These are phyloP conservation scores for Scaptomyza polygonia DNA, from an alignment of 2,888 invertebrate genomes.

Conservation along the genomic window DNA sequence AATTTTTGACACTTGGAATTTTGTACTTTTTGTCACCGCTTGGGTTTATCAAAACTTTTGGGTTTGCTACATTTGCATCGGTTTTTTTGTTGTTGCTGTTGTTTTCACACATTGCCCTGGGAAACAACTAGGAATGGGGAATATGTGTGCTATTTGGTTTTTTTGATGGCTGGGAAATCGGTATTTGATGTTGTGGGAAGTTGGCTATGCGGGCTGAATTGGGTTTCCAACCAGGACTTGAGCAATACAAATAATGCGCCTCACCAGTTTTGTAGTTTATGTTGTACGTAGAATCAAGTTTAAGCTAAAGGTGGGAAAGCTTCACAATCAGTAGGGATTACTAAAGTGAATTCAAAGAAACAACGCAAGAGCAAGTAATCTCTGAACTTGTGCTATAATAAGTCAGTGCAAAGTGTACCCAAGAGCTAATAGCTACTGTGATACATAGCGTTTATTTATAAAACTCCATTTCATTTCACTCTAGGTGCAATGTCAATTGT, in stretches of 20 bases:
- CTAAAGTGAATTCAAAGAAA: background rate
- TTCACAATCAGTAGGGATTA: slow-evolving; percentile 9
- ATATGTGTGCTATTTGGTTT: slow-evolving; percentile 55
- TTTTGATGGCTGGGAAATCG: slow-evolving; percentile 64
- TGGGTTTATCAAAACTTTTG: slow-evolving; percentile 78
- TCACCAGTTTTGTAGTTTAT: slow-evolving; percentile 35
- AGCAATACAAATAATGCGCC: slow-evolving; percentile 41
- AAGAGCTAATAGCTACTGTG: slow-evolving; percentile 40
- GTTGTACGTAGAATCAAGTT: slow-evolving; percentile 6
- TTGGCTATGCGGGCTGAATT: slow-evolving; percentile 62
- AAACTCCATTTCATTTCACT: slow-evolving; percentile 24
- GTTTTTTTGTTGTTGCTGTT: slow-evolving; percentile 45
- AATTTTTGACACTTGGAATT: slow-evolving; percentile 67
- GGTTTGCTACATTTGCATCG: slow-evolving; percentile 56
- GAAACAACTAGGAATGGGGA: slow-evolving; percentile 45
- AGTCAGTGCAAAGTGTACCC: slow-evolving; percentile 63
- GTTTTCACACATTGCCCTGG: slow-evolving; percentile 54
- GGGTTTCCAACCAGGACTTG: slow-evolving; percentile 43
- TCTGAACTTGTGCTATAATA: slow-evolving; percentile 42
- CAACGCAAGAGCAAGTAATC: slow-evolving; percentile 10
- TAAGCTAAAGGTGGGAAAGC: slow-evolving; percentile 23
- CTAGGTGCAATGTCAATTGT: slow-evolving; percentile 65
- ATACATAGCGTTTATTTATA: slow-evolving; percentile 51
- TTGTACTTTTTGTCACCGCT: slow-evolving; percentile 63
- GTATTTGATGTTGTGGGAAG: slow-evolving; percentile 25